Base-by-base conservation (phyloP, 2,797 vertebrate species). In the Picus viridis region DNA sequence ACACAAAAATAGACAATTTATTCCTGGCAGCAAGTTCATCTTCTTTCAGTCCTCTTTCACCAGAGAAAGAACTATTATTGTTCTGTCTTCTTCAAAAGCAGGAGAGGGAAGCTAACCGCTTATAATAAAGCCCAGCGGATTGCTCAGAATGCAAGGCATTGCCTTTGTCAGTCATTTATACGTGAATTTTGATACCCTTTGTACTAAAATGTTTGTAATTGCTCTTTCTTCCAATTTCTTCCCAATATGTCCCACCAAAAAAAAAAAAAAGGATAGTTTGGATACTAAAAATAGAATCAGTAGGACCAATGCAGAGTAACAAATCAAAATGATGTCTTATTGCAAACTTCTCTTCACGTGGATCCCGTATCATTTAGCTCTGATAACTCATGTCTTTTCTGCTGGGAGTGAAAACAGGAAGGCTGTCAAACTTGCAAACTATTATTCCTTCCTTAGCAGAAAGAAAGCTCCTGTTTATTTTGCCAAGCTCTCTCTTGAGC, bases 1-100 rank as follows among this genome's bases (percentile, higher is more conserved):
- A 82, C 90, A 86, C 53, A 84, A 86, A 95, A 96, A 86, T 81
- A 93, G 94, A 70, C 79, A 89, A 94, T 94, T 94, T 94, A 86
- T 96, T 92, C 76, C 83, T 92, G 93, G 73, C 87, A 90, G 92
- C 39, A 67, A 92, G 88, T 94, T 95, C 82, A 67, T 90, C 89
- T 81, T 90, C 82, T 88, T 94, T 92, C 84, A 61, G 59, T 86
- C 94, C 88, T 58, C 30, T 94, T 95, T 92, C 82, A 85, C 79
- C 72, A 78, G 75, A 94, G 54, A 89, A 80, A 87, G 70, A 90
- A 39, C 73, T 94, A 34, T 83, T 85, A 89, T 94, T 80, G 73
- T 89, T 93, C 89, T 81, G 70, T 63, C 84, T 45, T 86, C 92
- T 83, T 96, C 86, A 93, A 70, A 94, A 81, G 87, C 90, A 82